These are phyloP conservation scores for Myotis vivesi DNA, from an alignment of 2,797 vertebrate species.

Conservation along the genomic window DNA sequence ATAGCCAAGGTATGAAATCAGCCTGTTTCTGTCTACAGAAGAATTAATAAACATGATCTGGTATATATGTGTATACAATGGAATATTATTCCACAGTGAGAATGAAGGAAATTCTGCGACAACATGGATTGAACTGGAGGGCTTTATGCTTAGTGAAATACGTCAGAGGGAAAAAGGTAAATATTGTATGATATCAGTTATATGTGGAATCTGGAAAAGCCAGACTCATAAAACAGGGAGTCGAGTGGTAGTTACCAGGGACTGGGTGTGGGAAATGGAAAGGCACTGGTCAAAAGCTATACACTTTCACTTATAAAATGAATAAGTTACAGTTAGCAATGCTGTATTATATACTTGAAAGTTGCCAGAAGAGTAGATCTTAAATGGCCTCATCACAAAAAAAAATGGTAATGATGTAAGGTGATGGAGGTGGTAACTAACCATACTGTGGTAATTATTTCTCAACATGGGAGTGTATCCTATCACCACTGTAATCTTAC, in stretches of 20 bases:
- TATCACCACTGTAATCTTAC: background rate
- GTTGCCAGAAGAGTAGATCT: background rate
- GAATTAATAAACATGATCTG: background rate
- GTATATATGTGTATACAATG: background rate
- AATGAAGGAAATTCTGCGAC: background rate
- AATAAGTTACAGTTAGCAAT: background rate
- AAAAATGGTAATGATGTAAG: background rate
- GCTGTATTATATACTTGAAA: background rate
- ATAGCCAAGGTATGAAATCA: background rate
- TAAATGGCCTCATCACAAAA: background rate
- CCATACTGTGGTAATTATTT: background rate
- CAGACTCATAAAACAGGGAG: background rate
- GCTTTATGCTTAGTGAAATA: background rate
- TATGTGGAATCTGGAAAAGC: background rate
- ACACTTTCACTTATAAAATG: background rate
- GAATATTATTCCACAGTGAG: background rate
- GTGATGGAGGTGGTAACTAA: background rate
- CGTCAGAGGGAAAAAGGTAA: background rate
- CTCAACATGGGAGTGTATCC: background rate
- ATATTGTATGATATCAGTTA: background rate
- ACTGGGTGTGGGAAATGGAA: background rate
- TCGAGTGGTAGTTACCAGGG: background rate
- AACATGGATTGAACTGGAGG: background rate
- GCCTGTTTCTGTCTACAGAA: background rate
- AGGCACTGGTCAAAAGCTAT: background rate